Evolutionary conservation across 2,888 invertebrate genomes (phyloP).

Genomic region (Orthosia cruda): DNA sequence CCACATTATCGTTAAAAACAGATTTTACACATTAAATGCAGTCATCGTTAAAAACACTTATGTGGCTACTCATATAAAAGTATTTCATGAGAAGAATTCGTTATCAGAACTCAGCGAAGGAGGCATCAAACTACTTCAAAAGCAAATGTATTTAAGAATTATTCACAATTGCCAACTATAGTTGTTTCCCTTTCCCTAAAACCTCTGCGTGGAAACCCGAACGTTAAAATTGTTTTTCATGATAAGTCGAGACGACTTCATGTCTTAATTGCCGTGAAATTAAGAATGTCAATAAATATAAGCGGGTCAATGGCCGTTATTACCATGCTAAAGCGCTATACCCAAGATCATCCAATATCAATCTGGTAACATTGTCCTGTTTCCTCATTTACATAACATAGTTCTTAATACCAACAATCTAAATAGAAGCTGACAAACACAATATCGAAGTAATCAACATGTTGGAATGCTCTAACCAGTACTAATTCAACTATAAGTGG

Average conservation of each 20-base stretch:
- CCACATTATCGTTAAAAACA: slow-evolving; percentile 18
- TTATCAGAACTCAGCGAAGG: background rate
- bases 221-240: background rate
- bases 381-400: slow-evolving; percentile 56
- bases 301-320: background rate
- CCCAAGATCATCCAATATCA: slow-evolving; percentile 30
- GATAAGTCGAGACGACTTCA: no score
- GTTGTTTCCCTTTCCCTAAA: background rate
- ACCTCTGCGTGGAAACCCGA: background rate
- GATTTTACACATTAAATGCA: slow-evolving; percentile 29
- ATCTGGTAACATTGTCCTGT: slow-evolving; percentile 16
- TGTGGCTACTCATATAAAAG: background rate
- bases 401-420: slow-evolving; percentile 43
- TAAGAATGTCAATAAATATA: background rate
- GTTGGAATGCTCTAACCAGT: slow-evolving; percentile 37
- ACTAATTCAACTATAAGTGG: slow-evolving; percentile 40
- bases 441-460: slow-evolving; percentile 56
- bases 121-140: background rate
- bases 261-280: background rate
- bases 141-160: background rate
- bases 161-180: background rate
- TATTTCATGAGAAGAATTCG: background rate
- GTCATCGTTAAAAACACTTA: slow-evolving; percentile 1
- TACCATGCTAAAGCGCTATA: background rate
- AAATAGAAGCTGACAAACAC: slow-evolving; percentile 34